Evolutionary conservation across 2,113 vertebrate species (phyloP), one percentile per base, ranked within the genome.

Genomic region (Sinocyclocheilus grahami): DNA sequence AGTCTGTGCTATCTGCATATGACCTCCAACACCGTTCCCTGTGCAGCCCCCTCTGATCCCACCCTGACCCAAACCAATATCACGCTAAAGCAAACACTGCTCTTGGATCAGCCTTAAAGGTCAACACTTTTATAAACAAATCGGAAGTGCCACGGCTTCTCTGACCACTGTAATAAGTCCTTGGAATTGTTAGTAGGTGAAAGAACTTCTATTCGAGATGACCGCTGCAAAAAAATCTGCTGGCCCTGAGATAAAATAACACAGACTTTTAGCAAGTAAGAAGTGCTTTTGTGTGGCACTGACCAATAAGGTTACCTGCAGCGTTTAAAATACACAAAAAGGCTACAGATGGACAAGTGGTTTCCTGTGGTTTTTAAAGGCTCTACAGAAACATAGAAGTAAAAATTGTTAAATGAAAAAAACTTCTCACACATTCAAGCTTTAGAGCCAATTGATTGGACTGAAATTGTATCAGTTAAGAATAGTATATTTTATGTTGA

Each of bases 1-100:
- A 86, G 85, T 46, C 55, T 63, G 4, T 69, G 58, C 80, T 85
- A 86, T 88, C 81, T 88, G 80, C n/a, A 27, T 83, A 39, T 46
- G 84, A 83, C 63, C 74, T 88, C 46, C 53, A 78, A 71, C 46
- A 37, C 30, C 30, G 60, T 30, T 79, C 80, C 83, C 67, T 46
- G 42, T 51, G 14, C 79, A 51, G 53, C 78, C 58, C 60, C 37
- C 78, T 81, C 78, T 51, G 46, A 86, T 72, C 37, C 51, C 27
- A 13, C 24, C 30, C 24, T 76, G 71, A 82, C 58, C 78, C 55
- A 24, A 72, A 83, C 74, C 14, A 39, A 33, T 71, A 83, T 78
- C 72, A 86, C 8, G 3, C 84, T 48, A 8, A 75, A 30, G 24
- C 69, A 63, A 69, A 82, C 39, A 69, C 78, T 46, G 58, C 65